phyloP scores from a whole-genome alignment of 2,113 vertebrate species.

The Mixornis gularis region DNA sequence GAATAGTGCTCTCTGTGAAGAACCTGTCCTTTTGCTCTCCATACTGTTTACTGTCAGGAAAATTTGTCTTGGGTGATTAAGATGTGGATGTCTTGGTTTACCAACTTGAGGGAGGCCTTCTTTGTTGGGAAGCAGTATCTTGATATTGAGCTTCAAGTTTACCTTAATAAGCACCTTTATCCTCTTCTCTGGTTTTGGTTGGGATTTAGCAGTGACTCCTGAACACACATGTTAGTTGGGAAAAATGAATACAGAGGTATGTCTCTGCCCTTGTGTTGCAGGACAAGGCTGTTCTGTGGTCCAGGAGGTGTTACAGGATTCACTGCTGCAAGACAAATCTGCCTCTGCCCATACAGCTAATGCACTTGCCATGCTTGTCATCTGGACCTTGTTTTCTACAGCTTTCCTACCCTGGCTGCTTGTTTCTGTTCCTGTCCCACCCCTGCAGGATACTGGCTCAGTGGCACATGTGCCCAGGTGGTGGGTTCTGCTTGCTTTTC shows the following conservation, averaged over 20 bases:
- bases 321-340: not conserved
- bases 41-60: not conserved
- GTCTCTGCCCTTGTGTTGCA: not conserved
- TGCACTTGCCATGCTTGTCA: not conserved
- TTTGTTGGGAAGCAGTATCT: not conserved
- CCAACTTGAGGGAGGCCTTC: not conserved
- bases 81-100: not conserved
- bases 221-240: not conserved
- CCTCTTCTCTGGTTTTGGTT: not conserved
- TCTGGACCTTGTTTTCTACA: not conserved
- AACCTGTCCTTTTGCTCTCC: not conserved
- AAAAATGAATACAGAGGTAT: not conserved
- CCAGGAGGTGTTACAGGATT: not conserved
- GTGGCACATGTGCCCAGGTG: not conserved
- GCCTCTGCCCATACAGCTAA: not conserved
- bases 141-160: not conserved
- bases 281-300: not conserved
- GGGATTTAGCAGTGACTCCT: not conserved
- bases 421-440: not conserved
- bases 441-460: not conserved
- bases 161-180: not conserved
- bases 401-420: not conserved
- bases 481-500: not conserved
- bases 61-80: not conserved
- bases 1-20: not conserved